These are phyloP conservation scores for Rhinoderma darwinii DNA, from an alignment of 2,113 vertebrate species.

Conservation along the genomic window DNA sequence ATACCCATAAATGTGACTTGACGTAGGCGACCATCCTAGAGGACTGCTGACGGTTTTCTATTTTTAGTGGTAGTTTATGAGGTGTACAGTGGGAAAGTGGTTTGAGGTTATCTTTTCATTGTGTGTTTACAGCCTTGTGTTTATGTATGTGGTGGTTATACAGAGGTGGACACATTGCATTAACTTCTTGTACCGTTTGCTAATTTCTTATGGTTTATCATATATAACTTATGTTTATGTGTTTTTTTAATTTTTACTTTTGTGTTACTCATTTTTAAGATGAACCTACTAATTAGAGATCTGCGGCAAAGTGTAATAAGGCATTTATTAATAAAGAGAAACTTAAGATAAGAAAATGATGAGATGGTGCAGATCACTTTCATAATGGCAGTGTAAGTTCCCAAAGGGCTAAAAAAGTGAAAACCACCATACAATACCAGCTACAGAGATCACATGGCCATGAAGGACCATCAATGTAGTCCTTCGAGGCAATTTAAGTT, in stretches of 20 bases:
- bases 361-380: not conserved
- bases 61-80: constrained; percentile 9
- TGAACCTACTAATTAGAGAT: not conserved
- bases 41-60: not conserved
- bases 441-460: too few relatives aligned
- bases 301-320: not conserved
- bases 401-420: too few relatives aligned
- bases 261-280: not conserved
- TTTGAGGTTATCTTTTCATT: not conserved
- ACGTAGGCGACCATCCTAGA: not conserved
- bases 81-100: not conserved
- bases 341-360: not conserved
- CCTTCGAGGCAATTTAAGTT: too few relatives aligned
- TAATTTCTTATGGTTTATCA: not conserved
- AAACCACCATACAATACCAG: too few relatives aligned
- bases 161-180: not conserved
- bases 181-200: not conserved
- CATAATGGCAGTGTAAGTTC: not conserved
- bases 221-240: not conserved
- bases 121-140: not conserved
- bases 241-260: too few relatives aligned
- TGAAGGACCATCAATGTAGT: too few relatives aligned
- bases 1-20: not conserved
- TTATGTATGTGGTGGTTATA: not conserved
- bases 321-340: not conserved